Percentiles rank a stretch among this genome's conserved stretches.
Evolutionary conservation across 1,140 invertebrate species (phyloP).

Genomic region (Sitodiplosis mosellana): DNA sequence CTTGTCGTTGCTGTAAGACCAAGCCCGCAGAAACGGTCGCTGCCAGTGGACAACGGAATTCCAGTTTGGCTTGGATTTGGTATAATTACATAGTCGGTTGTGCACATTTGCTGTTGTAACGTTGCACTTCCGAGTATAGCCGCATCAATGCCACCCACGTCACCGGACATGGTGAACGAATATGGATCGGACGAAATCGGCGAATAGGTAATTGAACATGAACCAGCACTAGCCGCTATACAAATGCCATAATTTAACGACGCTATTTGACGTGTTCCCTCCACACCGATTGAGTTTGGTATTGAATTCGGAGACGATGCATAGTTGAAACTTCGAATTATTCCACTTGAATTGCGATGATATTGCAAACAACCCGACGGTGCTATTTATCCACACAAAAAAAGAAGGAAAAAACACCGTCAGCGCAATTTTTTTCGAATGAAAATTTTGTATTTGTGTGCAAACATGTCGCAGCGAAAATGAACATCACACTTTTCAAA

Average conservation of each 20-base stretch:
- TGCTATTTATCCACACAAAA: constrained; percentile 29
- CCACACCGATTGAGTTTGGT: constrained; percentile 16
- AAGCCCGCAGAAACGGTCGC: constrained; percentile 56
- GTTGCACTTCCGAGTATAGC: constrained; percentile 31
- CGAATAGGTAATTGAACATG: constrained; percentile 21
- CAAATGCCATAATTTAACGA: constrained; percentile 51
- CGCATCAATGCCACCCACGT: constrained; percentile 36
- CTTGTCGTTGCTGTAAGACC: constrained; percentile 43
- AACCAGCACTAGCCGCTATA: constrained; percentile 16
- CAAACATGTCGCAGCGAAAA: not conserved
- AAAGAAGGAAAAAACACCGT: not conserved
- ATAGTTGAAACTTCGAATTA: constrained; percentile 59
- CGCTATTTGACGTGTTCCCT: constrained; percentile 48
- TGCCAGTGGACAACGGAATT: constrained; percentile 16
- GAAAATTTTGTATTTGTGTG: not conserved
- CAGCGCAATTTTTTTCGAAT: not conserved
- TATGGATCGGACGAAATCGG: constrained; percentile 29
- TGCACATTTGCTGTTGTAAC: constrained; percentile 35
- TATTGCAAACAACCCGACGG: constrained; percentile 67
- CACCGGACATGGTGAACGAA: constrained; percentile 50
- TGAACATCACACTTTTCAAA: too few species aligned
- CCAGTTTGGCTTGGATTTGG: constrained; percentile 37
- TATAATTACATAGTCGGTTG: constrained; percentile 53
- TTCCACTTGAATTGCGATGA: constrained; percentile 39
- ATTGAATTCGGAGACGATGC: constrained; percentile 33